A percentile compares a stretch with the other conserved stretches of the same genome.
phyloP scores from a whole-genome alignment of 2,113 vertebrate genomes.

The Drymodes brunneopygia region DNA sequence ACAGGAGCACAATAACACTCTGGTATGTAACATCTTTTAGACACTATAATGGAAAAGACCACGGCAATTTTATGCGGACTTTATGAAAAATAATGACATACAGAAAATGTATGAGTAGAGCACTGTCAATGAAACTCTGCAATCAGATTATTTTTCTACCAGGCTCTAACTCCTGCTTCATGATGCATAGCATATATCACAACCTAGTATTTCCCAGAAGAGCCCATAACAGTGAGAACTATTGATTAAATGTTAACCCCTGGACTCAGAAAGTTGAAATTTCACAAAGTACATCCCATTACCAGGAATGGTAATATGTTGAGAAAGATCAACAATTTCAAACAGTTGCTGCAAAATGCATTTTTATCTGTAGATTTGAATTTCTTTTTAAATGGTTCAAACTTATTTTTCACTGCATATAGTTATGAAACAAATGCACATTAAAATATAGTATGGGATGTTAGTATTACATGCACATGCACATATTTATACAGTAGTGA shows the following conservation, averaged over 20 bases:
- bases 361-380: background rate
- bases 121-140: conserved; percentile 13
- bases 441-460: background rate
- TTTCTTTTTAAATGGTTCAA: background rate
- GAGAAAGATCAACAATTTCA: background rate
- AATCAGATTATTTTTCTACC: conserved; percentile 35
- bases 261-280: conserved; percentile 28
- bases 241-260: conserved; percentile 56
- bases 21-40: background rate
- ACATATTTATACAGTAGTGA: background rate
- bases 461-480: background rate
- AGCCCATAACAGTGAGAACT: conserved; percentile 3
- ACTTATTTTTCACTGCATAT: background rate
- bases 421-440: background rate
- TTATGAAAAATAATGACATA: conserved; percentile 31
- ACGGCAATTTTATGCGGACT: background rate
- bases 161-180: conserved; percentile 24
- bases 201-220: conserved; percentile 34
- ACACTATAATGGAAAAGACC: background rate
- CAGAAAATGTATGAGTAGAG: background rate
- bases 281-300: background rate
- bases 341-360: background rate
- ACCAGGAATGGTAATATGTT: background rate
- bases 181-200: conserved; percentile 14
- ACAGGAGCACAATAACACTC: background rate